Percentiles rank a stretch among this genome's conserved stretches.
phyloP scores from a whole-genome alignment of 2,113 vertebrate species.

The Carlito syrichta region DNA sequence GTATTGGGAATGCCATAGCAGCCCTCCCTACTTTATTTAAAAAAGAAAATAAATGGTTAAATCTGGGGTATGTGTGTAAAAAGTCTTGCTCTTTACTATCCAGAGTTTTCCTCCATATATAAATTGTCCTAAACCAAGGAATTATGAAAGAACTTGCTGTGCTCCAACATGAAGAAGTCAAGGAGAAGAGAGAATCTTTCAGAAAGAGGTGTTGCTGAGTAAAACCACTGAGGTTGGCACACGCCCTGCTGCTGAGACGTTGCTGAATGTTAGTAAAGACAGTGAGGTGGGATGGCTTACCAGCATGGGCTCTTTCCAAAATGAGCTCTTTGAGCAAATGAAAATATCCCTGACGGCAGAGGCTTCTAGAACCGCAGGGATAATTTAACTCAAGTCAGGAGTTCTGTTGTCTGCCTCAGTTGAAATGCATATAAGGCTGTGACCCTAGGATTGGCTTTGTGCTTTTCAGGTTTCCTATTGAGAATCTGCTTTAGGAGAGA shows the following conservation, averaged over 20 bases:
- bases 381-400: background rate
- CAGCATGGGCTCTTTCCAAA: background rate
- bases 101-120: background rate
- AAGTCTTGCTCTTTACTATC: background rate
- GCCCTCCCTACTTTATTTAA: constrained; percentile 20
- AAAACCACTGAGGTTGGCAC: background rate
- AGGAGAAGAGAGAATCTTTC: background rate
- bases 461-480: background rate
- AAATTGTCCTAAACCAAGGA: background rate
- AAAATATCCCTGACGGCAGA: background rate
- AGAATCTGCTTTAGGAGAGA: background rate
- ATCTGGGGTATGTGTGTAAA: background rate
- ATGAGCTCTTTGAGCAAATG: background rate
- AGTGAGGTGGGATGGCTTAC: background rate
- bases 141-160: background rate
- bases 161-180: background rate
- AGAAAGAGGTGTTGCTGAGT: background rate
- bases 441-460: background rate
- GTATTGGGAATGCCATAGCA: background rate
- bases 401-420: background rate
- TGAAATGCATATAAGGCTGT: background rate
- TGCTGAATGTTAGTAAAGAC: background rate
- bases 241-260: background rate
- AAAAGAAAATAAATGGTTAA: constrained; percentile 34
- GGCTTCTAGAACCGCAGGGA: background rate